These are phyloP conservation scores for Eurytoma adleriae DNA, from an alignment of 2,888 invertebrate species.

Conservation along the genomic window DNA sequence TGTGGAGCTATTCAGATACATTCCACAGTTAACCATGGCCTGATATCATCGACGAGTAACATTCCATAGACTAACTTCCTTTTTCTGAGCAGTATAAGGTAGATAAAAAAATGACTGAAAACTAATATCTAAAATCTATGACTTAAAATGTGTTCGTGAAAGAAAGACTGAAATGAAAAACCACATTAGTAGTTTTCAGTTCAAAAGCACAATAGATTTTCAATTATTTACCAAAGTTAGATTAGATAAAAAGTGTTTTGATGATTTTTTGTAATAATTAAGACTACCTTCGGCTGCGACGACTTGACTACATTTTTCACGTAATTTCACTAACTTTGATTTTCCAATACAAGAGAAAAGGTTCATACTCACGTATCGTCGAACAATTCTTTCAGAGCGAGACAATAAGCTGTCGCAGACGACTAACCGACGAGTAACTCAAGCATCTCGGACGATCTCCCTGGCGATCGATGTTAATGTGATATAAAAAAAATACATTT, in stretches of 20 bases:
- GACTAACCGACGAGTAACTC: conserved; percentile 44
- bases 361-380: conserved; percentile 50
- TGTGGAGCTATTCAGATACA: background rate
- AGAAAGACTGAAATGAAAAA: background rate
- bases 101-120: conserved; percentile 10
- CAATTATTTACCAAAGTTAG: too few relatives aligned
- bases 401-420: conserved; percentile 46
- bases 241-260: too few relatives aligned
- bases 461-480: conserved; percentile 47
- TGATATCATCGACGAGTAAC: conserved; percentile 32
- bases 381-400: conserved; percentile 56
- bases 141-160: background rate
- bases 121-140: background rate
- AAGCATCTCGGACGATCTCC: conserved; percentile 44
- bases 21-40: conserved; percentile 6
- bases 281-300: conserved; percentile 14
- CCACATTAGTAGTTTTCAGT: background rate
- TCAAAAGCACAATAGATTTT: too few relatives aligned
- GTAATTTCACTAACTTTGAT: conserved; percentile 1
- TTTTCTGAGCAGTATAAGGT: conserved; percentile 24
- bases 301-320: background rate
- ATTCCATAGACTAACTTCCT: conserved; percentile 30
- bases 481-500: conserved; percentile 38
- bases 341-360: conserved; percentile 4
- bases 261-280: background rate